Conservation (phyloP, 1,140 invertebrate genomes). For the Pygmarrhopalites habei region DNA sequence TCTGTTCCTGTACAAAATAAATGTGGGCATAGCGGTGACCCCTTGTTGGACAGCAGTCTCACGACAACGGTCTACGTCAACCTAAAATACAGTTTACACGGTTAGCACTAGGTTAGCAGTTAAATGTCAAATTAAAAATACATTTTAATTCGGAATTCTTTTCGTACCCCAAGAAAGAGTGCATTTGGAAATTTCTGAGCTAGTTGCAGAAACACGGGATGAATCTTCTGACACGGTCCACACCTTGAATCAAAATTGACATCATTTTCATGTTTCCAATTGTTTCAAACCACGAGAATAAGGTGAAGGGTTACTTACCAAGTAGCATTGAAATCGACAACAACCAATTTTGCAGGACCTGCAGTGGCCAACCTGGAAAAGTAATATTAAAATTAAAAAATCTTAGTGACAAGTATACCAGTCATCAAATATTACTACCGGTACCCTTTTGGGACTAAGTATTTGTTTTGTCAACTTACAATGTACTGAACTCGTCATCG, state of each 20-base stretch:
- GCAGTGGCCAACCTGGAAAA: constrained; percentile 44
- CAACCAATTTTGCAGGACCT: constrained; percentile 78
- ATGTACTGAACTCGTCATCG: constrained; percentile 36
- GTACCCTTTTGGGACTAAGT: no score
- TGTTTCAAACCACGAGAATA: no score
- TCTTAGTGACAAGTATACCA: no score
- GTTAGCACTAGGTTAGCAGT: no score
- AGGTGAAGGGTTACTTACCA: no score
- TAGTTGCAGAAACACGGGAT: constrained; percentile 79
- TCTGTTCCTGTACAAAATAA: constrained; percentile 83
- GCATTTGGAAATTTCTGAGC: constrained; percentile 77
- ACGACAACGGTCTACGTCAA: constrained; percentile 83
- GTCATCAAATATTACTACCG: background rate
- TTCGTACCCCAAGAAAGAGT: constrained; percentile 67
- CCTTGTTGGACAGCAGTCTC: constrained; percentile 77
- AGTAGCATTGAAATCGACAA: constrained; percentile 86
- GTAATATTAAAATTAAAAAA: no score
- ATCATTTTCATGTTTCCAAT: no score
- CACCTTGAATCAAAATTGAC: no score
- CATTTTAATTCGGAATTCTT: no score
- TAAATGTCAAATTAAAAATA: no score
- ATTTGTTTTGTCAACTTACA: constrained; percentile 3
- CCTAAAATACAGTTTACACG: no score
- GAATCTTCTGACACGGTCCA: constrained; percentile 87
- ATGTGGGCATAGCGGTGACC: constrained; percentile 94